Conservation (phyloP, 2,888 invertebrate genomes). For the Drosophila maculinotata region DNA sequence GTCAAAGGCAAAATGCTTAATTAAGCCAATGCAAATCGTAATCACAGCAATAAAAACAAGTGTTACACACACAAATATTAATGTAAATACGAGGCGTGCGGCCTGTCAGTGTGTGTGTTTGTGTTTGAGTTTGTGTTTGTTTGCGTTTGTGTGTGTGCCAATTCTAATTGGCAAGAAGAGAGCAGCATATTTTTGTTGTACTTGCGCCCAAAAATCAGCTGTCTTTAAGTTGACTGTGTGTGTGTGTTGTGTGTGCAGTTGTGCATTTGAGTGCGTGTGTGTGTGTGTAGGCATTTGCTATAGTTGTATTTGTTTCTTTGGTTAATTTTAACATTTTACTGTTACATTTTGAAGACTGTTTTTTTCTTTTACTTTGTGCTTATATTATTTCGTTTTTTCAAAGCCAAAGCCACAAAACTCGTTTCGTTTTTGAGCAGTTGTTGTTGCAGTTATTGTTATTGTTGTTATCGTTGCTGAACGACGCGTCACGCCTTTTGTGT, state of each 20-base stretch:
- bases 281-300: conserved; percentile 17
- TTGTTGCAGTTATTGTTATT: conserved; percentile 13
- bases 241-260: conserved; percentile 11
- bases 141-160: conserved; percentile 39
- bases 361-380: conserved; percentile 47
- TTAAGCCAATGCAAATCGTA: conserved; percentile 38
- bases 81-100: conserved; percentile 57
- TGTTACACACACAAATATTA: conserved; percentile 52
- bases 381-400: conserved; percentile 53
- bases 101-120: conserved; percentile 32
- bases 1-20: conserved; percentile 14
- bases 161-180: conserved; percentile 56
- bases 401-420: conserved; percentile 72
- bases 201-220: conserved; percentile 70
- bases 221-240: conserved; percentile 27
- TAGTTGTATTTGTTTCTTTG: conserved; percentile 25
- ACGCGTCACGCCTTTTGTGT: conserved; percentile 68
- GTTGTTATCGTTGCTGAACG: conserved; percentile 31
- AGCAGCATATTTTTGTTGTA: conserved; percentile 46
- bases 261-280: conserved; percentile 14
- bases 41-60: conserved; percentile 65
- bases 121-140: conserved; percentile 21
- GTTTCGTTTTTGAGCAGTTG: conserved; percentile 45
- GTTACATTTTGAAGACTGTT: conserved; percentile 47
- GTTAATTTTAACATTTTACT: conserved; percentile 39